phyloP scores from a whole-genome alignment of 2,113 vertebrate species.

The Callithrix jacchus region DNA sequence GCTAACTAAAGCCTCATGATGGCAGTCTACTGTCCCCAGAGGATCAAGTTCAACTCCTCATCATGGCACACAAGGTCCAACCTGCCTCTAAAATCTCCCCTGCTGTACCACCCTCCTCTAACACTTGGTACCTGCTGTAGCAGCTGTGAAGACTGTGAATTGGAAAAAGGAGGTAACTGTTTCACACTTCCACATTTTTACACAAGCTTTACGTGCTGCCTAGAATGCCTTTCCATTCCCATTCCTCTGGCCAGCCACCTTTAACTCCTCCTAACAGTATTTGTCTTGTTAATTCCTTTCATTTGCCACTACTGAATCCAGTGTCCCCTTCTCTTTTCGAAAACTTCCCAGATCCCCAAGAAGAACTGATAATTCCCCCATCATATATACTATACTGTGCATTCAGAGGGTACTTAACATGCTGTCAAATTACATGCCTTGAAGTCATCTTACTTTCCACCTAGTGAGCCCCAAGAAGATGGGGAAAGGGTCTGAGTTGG shows the following conservation, averaged over 20 bases:
- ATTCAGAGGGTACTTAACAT: not conserved
- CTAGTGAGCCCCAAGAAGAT: not conserved
- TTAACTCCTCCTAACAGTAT: not conserved
- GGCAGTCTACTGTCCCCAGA: not conserved
- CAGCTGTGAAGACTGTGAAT: not conserved
- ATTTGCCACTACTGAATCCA: not conserved
- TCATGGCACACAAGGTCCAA: not conserved
- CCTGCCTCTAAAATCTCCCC: not conserved
- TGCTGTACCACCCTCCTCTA: not conserved
- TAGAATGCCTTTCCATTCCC: not conserved
- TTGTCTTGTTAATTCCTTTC: not conserved
- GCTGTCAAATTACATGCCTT: not conserved
- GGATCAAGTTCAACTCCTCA: not conserved
- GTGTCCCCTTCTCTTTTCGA: not conserved
- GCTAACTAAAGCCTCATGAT: constrained; percentile 6
- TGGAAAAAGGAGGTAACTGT: not conserved
- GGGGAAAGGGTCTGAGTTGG: not conserved
- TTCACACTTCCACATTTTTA: not conserved
- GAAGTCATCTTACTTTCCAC: not conserved
- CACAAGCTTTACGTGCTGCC: not conserved
- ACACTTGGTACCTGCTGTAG: not conserved
- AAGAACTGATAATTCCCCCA: not conserved
- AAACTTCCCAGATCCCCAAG: not conserved
- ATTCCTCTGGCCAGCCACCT: not conserved
- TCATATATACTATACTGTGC: not conserved